Conservation (phyloP, 2,888 invertebrate genomes). For the Teinopalpus imperialis region DNA sequence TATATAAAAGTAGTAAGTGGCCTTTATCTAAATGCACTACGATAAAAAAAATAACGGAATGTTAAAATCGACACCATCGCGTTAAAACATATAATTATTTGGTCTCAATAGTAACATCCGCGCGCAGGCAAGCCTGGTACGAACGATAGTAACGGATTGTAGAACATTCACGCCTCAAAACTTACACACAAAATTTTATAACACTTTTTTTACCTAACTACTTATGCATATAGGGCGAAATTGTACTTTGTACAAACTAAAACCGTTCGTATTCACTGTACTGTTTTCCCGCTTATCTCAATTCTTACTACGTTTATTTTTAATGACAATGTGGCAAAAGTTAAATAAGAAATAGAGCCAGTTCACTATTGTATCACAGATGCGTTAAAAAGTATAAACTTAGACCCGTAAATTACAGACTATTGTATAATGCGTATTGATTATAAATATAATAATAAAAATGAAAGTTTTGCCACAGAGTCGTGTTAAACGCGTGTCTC, state of each 20-base stretch:
- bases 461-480: slow-evolving; percentile 67
- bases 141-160: slow-evolving; percentile 63
- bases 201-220: slow-evolving; percentile 80
- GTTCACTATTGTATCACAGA: slow-evolving; percentile 78
- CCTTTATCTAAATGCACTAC: slow-evolving; percentile 70
- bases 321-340: slow-evolving; percentile 68
- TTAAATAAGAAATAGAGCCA: slow-evolving; percentile 53
- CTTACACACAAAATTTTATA: slow-evolving; percentile 64
- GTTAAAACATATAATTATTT: slow-evolving; percentile 79
- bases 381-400: slow-evolving; percentile 62
- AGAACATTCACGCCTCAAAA: slow-evolving; percentile 67
- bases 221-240: slow-evolving; percentile 78
- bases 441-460: slow-evolving; percentile 48
- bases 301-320: slow-evolving; percentile 44
- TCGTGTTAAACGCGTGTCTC: slow-evolving; percentile 61
- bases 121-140: slow-evolving; percentile 62
- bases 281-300: slow-evolving; percentile 47
- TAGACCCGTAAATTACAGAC: slow-evolving; percentile 48
- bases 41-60: slow-evolving; percentile 68
- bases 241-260: slow-evolving; percentile 82
- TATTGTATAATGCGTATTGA: slow-evolving; percentile 42
- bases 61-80: slow-evolving; percentile 81
- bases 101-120: slow-evolving; percentile 80
- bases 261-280: slow-evolving; percentile 65
- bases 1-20: slow-evolving; percentile 76